Base-by-base conservation (phyloP, 2,113 vertebrate species). In the Pangasianodon hypophthalmus region DNA sequence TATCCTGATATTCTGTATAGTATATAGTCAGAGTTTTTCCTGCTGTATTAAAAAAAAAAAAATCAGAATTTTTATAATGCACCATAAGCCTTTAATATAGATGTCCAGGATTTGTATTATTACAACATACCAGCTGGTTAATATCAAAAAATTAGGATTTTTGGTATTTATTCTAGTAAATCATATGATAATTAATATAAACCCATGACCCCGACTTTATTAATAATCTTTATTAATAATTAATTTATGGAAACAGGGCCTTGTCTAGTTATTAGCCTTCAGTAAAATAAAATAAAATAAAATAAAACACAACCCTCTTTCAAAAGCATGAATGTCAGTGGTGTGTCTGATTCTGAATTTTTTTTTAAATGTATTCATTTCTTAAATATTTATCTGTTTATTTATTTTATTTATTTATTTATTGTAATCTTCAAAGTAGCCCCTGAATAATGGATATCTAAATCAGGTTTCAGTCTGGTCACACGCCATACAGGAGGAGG, bases 371-470 rank as follows among this genome's bases (percentile, higher is more conserved):
- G 13, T 4, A 9, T 81, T 8, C 3, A 54, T 54, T 21, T n/a
- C 6, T n/a, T 52, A 79, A 26, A 11, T 48, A 13, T 54, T 0
- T 54, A 18, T 46, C 44, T 52, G 0, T 46, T 73, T 50, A 50
- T 21, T 24, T 50, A 19, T 7, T 18, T 37, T 46, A 46, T 86
- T 48, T 18, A 24, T 73, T 24, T 41, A 77, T 84, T 60, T 71
- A 56, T 84, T 86, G 80, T 87, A 56, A 90, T 54, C 64, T 84
- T 5, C 77, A 71, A 90, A 83, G 87, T 89, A 73, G 82, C 44
- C 87, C 9, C 26, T 96, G 89, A 95, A 96, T 96, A 95, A 96
- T 96, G 60, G 88, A 96, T 93, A 56, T 50, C 86, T 91, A 41
- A 87, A 90, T 92, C 94, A 89, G 93, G 95, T 96, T 94, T 96